Percentiles rank a stretch among this genome's conserved stretches.
Evolutionary conservation across 2,797 vertebrate genomes (phyloP).

Genomic region (Austrolebias charrua): DNA sequence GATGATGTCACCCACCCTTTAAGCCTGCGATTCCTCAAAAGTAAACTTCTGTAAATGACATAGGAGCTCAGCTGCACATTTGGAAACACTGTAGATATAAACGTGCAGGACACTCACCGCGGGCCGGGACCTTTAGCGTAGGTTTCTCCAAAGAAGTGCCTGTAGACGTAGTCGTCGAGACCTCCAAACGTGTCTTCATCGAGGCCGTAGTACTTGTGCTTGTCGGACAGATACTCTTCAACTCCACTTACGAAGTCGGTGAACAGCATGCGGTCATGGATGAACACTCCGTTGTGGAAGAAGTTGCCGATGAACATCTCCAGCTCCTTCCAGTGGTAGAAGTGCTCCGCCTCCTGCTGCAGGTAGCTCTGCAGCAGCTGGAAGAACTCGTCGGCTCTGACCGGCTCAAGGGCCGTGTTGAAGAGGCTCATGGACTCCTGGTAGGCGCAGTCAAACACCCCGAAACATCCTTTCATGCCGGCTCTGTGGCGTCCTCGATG

Average conservation of each 20-base stretch:
- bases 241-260: slow-evolving; percentile 92
- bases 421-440: slow-evolving; percentile 88
- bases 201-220: slow-evolving; percentile 84
- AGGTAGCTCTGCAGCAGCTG: slow-evolving; percentile 89
- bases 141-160: slow-evolving; percentile 89
- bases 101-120: slow-evolving; percentile 79
- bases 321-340: slow-evolving; percentile 93
- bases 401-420: slow-evolving; percentile 85
- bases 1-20: too few species aligned
- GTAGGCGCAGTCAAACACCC: slow-evolving; percentile 87
- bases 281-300: slow-evolving; percentile 91
- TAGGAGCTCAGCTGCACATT: background rate
- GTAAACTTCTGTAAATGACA: background rate
- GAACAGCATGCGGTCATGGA: slow-evolving; percentile 95
- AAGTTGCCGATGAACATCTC: slow-evolving; percentile 88
- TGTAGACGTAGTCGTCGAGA: slow-evolving; percentile 89
- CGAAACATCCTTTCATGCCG: slow-evolving; percentile 79
- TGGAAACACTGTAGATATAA: background rate
- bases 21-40: slow-evolving; percentile 1
- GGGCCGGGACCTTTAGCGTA: slow-evolving; percentile 80
- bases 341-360: slow-evolving; percentile 87
- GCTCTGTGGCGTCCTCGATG: slow-evolving; percentile 50
- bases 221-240: slow-evolving; percentile 88
- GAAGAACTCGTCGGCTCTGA: slow-evolving; percentile 89
- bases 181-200: slow-evolving; percentile 83